Evolutionary conservation across 2,797 vertebrate species (phyloP), one percentile per base, ranked within the genome.

Genomic region (Pelochelys cantorii): DNA sequence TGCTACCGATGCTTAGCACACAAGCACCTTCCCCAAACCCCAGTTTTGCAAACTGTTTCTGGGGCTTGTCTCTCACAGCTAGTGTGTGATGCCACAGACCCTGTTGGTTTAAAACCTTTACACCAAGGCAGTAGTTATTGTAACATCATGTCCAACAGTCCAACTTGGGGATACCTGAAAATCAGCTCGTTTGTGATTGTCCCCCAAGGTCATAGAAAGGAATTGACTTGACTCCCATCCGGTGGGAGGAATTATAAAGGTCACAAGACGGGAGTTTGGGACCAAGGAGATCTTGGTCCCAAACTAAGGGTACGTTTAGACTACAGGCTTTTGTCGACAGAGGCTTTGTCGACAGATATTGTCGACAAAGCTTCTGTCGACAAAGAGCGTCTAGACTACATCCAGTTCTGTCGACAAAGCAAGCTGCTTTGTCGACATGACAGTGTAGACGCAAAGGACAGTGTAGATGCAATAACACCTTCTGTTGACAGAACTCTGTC

Each of bases 131-230:
- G 57, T 60, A 53, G 2, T 17, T 7, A 1, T 31, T 7, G 81
- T 53, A 23, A 4, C 78, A 29, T 37, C 1, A 0, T 0, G 29
- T 74, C 48, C 68, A 90, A 89, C 1, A 0, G 37, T 55, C 56
- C 60, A 48, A 48, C 42, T n/a, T 56, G 85, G 4, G 42, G 54
- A 31, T 3, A 48, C 79, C 57, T 77, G 42, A 29, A 52, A 52
- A 77, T 52, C 42, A 48, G 68, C 12, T 9, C 15, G 42, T 48
- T 52, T 77, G 74, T 27, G 23, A 52, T 17, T 52, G 25, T 52
- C 23, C 74, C 25, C 42, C 74, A 52, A 52, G 25, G 11, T 14
- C 11, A 4, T 27, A 52, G 42, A 14, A 48, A 77, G 74, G 42
- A 52, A 77, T 77, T 25, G 14, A 29, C 42, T 77, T 25, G 14